These are phyloP conservation scores for Pterophyllum scalare DNA, from an alignment of 2,113 vertebrate species.

Conservation along the genomic window DNA sequence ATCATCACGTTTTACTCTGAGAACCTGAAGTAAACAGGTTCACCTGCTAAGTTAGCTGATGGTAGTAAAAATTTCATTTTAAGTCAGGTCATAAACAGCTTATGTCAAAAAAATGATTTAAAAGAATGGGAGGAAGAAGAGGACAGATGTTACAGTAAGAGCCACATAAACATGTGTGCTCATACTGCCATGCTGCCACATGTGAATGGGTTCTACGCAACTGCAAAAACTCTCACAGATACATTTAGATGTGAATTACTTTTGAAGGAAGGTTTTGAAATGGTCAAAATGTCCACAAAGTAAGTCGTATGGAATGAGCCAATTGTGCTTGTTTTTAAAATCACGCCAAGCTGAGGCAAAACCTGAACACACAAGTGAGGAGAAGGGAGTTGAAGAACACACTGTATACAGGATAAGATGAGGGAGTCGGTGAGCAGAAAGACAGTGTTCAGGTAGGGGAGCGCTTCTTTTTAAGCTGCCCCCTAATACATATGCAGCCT, in stretches of 20 bases:
- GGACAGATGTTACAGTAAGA: not conserved
- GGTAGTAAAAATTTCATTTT: not conserved
- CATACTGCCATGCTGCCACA: not conserved
- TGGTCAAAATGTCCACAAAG: constrained; percentile 36
- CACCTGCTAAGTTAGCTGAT: not conserved
- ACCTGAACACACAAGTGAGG: constrained; percentile 35
- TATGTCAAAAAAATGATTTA: not conserved
- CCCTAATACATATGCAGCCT: constrained; percentile 43
- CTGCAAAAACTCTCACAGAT: not conserved
- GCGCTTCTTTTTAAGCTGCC: constrained; percentile 12
- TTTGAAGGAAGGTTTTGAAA: not conserved
- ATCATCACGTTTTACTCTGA: not conserved
- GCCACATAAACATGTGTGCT: not conserved
- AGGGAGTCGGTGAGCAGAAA: not conserved
- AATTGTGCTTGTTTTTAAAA: constrained; percentile 34
- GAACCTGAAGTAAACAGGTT: not conserved
- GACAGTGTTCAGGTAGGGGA: constrained; percentile 4
- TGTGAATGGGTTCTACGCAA: not conserved
- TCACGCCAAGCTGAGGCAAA: constrained; percentile 26
- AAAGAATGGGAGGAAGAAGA: not conserved
- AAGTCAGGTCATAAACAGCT: not conserved
- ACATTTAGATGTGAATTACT: constrained; percentile 15
- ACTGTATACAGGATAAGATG: not conserved
- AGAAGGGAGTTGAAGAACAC: not conserved
- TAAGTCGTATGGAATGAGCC: constrained; percentile 27